These are phyloP conservation scores for Ferrisia virgata DNA, from an alignment of 2,888 invertebrate genomes.

Conservation along the genomic window DNA sequence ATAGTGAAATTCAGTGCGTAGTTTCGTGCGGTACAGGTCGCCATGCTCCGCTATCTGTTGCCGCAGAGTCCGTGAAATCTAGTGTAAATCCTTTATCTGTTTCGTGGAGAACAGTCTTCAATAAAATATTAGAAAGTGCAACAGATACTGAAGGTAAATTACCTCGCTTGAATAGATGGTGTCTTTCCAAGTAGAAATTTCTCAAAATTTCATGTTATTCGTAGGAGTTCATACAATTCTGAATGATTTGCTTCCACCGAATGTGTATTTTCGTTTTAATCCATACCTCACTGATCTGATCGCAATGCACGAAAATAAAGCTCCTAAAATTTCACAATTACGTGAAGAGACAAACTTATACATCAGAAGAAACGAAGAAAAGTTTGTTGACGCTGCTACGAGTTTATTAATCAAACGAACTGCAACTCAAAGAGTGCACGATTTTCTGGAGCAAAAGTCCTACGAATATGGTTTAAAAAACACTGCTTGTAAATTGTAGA, in stretches of 20 bases:
- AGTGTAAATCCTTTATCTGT: slow-evolving; percentile 55
- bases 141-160: slow-evolving; percentile 76
- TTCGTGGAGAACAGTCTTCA: slow-evolving; percentile 74
- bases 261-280: slow-evolving; percentile 80
- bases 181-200: background rate
- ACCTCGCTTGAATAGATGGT: background rate
- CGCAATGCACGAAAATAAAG: slow-evolving; percentile 74
- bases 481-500: slow-evolving; percentile 31
- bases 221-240: slow-evolving; percentile 73
- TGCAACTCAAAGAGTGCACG: slow-evolving; percentile 22
- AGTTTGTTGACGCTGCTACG: slow-evolving; percentile 64
- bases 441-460: slow-evolving; percentile 25
- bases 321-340: slow-evolving; percentile 67
- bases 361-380: slow-evolving; percentile 73
- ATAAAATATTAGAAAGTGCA: slow-evolving; percentile 77
- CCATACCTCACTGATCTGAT: slow-evolving; percentile 79
- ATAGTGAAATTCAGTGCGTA: slow-evolving; percentile 69
- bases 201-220: slow-evolving; percentile 45
- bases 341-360: slow-evolving; percentile 75
- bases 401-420: slow-evolving; percentile 52
- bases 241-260: slow-evolving; percentile 69
- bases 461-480: slow-evolving; percentile 36
- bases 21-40: slow-evolving; percentile 80
- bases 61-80: slow-evolving; percentile 39
- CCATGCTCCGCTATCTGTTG: slow-evolving; percentile 54